phyloP scores from a whole-genome alignment of 2,888 invertebrate genomes.

The Ormyrus thymus region DNA sequence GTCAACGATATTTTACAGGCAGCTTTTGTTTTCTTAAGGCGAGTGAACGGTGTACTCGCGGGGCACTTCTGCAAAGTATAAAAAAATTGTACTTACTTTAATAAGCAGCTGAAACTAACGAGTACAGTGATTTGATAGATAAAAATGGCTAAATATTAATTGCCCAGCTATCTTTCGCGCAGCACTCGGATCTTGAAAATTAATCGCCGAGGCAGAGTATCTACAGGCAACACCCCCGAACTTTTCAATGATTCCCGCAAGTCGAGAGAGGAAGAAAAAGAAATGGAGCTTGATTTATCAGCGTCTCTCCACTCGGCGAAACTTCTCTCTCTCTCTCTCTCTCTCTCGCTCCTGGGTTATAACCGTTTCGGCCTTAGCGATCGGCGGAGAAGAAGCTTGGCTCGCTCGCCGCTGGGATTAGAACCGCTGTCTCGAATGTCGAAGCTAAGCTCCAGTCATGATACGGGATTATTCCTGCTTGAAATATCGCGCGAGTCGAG shows the following conservation, averaged over 20 bases:
- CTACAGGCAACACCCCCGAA: neutral
- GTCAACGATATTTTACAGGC: too few relatives aligned
- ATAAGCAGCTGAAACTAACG: too few relatives aligned
- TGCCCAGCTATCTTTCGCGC: neutral
- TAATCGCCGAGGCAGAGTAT: constrained; percentile 9
- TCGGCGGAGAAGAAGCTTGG: neutral
- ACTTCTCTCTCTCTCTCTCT: constrained; percentile 19
- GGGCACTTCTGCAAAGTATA: too few relatives aligned
- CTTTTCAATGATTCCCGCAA: constrained; percentile 40
- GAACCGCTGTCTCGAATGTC: constrained; percentile 66
- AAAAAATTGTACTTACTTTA: too few relatives aligned
- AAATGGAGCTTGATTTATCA: constrained; percentile 34
- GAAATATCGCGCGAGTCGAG: constrained; percentile 64
- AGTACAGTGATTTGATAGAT: too few relatives aligned
- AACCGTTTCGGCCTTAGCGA: neutral
- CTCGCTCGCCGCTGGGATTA: constrained; percentile 60
- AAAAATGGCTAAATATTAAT: constrained; percentile 12
- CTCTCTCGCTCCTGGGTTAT: neutral
- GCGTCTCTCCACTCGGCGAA: constrained; percentile 19
- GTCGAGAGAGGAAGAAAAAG: constrained; percentile 6
- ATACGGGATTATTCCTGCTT: constrained; percentile 70
- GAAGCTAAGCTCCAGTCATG: constrained; percentile 70
- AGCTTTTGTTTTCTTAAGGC: too few relatives aligned
- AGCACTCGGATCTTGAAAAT: constrained; percentile 1
- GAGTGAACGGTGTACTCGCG: too few relatives aligned